Percentiles rank a stretch among this genome's conserved stretches.
Conservation (phyloP, 1,140 invertebrate genomes). For the Antheraea pernyi region DNA sequence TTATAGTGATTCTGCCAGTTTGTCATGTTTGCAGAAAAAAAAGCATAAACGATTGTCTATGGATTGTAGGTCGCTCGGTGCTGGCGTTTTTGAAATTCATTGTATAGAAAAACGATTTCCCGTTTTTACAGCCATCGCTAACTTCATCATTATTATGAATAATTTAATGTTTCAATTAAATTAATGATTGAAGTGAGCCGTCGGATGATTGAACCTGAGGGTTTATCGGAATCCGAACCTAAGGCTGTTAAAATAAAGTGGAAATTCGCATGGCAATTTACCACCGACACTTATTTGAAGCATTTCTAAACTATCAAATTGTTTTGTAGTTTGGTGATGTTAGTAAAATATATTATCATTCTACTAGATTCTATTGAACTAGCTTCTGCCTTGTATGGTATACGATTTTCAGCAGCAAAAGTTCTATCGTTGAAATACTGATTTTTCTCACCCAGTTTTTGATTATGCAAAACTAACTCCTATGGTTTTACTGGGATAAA, state of each 20-base stretch:
- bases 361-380: too few relatives aligned
- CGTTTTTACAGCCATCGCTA: neutral
- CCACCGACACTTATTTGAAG: too few relatives aligned
- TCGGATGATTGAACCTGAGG: slow-evolving; percentile 5
- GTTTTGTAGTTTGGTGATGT: too few relatives aligned
- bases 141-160: slow-evolving; percentile 58
- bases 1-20: too few relatives aligned
- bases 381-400: neutral
- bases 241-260: neutral
- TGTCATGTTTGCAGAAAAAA: too few relatives aligned
- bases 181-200: slow-evolving; percentile 43
- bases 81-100: too few relatives aligned
- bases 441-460: neutral
- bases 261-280: neutral
- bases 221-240: neutral
- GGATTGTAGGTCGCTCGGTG: too few relatives aligned
- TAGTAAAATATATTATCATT: too few relatives aligned
- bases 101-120: too few relatives aligned
- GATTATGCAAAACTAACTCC: neutral
- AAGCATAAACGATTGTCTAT: too few relatives aligned
- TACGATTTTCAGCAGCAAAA: neutral
- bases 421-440: neutral
- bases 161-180: slow-evolving; percentile 64
- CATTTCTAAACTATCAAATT: too few relatives aligned
- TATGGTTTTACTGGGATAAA: neutral